phyloP scores from a whole-genome alignment of 2,888 invertebrate species.

The Toxonevra muliebris region DNA sequence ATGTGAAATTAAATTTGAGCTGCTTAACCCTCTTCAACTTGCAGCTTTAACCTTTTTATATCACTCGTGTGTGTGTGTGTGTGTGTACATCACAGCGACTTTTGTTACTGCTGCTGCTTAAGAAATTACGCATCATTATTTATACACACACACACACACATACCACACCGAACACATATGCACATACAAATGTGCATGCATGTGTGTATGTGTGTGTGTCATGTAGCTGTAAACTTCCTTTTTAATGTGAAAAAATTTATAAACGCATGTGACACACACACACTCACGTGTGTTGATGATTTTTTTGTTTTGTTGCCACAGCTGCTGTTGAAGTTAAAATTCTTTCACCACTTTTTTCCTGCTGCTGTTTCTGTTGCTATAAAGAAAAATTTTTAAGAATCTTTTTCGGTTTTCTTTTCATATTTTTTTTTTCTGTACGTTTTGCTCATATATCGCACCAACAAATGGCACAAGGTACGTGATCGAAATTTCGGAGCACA shows the following conservation, averaged over 20 bases:
- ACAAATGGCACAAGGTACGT: conserved; percentile 57
- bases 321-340: conserved; percentile 24
- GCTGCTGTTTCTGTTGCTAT: not conserved
- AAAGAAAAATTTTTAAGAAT: not conserved
- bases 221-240: conserved; percentile 10
- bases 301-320: conserved; percentile 16
- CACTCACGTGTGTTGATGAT: not conserved
- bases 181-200: no score
- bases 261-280: conserved; percentile 20
- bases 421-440: conserved; percentile 27
- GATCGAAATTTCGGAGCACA: conserved; percentile 45
- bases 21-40: no score
- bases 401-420: conserved; percentile 2
- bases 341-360: not conserved
- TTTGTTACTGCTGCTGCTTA: conserved; percentile 19
- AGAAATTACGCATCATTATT: conserved; percentile 33
- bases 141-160: conserved; percentile 2
- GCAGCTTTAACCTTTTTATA: not conserved
- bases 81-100: conserved; percentile 2
- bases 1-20: no score
- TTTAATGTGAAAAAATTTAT: conserved; percentile 32
- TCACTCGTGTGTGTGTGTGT: not conserved
- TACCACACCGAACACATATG: not conserved
- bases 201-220: not conserved
- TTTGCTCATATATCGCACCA: conserved; percentile 40